These are phyloP conservation scores for Rhabdomys pumilio DNA, from an alignment of 2,797 vertebrate species.

Conservation along the genomic window DNA sequence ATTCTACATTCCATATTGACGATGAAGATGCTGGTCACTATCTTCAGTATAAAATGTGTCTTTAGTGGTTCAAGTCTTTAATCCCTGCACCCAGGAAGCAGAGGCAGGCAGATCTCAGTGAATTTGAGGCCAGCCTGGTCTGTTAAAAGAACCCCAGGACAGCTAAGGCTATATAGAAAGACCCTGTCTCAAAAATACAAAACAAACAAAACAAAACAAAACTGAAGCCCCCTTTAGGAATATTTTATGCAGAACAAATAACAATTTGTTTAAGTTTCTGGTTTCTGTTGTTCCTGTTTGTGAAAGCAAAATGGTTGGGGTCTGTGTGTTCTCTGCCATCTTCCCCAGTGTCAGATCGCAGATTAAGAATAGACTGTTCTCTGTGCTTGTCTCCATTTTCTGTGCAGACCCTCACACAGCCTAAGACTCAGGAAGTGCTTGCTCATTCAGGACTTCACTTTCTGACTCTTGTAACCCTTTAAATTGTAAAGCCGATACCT, in stretches of 20 bases:
- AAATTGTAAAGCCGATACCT: background rate
- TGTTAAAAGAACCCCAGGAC: background rate
- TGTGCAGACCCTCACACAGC: background rate
- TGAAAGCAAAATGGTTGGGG: background rate
- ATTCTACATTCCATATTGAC: background rate
- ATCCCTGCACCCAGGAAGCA: background rate
- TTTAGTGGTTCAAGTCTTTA: background rate
- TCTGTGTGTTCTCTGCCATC: background rate
- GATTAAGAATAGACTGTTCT: background rate
- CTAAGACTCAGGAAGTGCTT: background rate
- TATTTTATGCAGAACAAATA: slow-evolving; percentile 43
- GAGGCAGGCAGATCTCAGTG: background rate
- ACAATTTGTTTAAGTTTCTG: background rate
- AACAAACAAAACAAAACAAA: background rate
- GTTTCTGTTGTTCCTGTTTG: background rate
- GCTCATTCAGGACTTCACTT: background rate
- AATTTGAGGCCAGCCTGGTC: background rate
- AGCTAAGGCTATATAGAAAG: background rate
- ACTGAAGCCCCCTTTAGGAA: background rate
- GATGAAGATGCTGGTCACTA: background rate
- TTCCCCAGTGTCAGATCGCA: slow-evolving; percentile 8
- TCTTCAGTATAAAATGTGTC: slow-evolving; percentile 23
- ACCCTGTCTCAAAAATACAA: background rate
- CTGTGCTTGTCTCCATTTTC: background rate
- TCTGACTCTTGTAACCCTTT: background rate